Evolutionary conservation across 2,797 vertebrate species (phyloP).

Genomic region (Semaprochilodus insignis): DNA sequence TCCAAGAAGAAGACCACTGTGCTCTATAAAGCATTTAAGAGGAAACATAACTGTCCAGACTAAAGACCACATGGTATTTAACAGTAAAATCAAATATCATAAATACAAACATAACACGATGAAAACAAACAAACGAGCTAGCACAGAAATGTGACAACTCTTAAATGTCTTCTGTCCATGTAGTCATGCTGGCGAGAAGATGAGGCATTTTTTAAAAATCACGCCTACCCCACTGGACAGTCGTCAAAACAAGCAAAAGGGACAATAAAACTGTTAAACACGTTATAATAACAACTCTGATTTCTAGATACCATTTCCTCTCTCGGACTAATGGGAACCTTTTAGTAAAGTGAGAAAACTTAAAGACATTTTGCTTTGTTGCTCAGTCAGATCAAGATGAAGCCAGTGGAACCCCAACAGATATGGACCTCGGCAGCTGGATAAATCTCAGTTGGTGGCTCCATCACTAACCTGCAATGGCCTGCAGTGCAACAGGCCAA

Average conservation of each 20-base stretch:
- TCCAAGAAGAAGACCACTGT: neutral
- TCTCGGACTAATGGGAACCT: neutral
- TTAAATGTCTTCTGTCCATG: neutral
- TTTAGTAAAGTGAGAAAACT: neutral
- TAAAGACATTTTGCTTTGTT: neutral
- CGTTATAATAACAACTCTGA: neutral
- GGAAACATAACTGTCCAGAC: neutral
- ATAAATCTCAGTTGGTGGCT: neutral
- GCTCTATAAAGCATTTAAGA: neutral
- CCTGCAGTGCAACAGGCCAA: slow-evolving; percentile 23
- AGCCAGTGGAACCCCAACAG: neutral
- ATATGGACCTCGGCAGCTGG: neutral
- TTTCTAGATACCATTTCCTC: neutral
- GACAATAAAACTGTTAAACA: neutral
- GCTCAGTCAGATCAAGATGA: neutral
- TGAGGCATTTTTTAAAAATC: neutral
- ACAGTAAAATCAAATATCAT: neutral
- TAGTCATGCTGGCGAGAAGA: neutral
- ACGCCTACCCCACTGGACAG: neutral
- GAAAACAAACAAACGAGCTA: neutral
- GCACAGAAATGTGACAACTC: neutral
- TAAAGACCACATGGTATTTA: neutral
- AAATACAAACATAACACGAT: neutral
- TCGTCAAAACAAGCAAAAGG: neutral
- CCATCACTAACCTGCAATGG: slow-evolving; percentile 3